Evolutionary conservation across 1,140 invertebrate species (phyloP).

Genomic region (Scaptomyza hsui): DNA sequence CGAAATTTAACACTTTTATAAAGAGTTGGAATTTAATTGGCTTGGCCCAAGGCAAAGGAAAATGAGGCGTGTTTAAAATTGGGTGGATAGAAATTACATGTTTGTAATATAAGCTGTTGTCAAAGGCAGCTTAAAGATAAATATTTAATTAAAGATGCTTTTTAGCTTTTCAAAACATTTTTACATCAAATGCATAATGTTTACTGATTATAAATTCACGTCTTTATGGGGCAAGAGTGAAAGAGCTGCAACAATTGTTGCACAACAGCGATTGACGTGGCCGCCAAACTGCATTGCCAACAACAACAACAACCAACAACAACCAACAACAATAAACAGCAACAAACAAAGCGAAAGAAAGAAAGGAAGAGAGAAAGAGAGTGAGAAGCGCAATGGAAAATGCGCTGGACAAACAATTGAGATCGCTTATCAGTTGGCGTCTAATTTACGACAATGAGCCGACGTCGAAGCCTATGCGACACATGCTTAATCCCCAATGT

Average conservation of each 20-base stretch:
- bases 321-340: slow-evolving; percentile 12
- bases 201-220: slow-evolving; percentile 32
- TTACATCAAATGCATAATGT: slow-evolving; percentile 27
- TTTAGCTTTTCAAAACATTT: slow-evolving; percentile 14
- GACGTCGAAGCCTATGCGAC: slow-evolving; percentile 68
- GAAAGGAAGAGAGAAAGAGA: not conserved
- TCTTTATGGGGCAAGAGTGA: slow-evolving; percentile 9
- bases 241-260: slow-evolving; percentile 44
- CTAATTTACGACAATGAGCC: slow-evolving; percentile 83
- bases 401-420: slow-evolving; percentile 72
- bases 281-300: slow-evolving; percentile 1
- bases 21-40: slow-evolving; percentile 8
- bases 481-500: slow-evolving; percentile 51
- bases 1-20: slow-evolving; percentile 17
- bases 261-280: slow-evolving; percentile 32
- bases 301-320: slow-evolving; percentile 10
- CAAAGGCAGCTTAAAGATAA: no score
- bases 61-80: no score
- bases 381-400: slow-evolving; percentile 39
- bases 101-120: not conserved
- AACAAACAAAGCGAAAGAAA: slow-evolving; percentile 31
- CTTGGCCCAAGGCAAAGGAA: slow-evolving; percentile 3
- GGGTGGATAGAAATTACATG: no score
- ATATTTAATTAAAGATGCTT: no score
- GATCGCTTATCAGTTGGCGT: slow-evolving; percentile 82